These are phyloP conservation scores for Scolopax bukidnonensis DNA, from an alignment of 2,797 vertebrate species.

Conservation along the genomic window DNA sequence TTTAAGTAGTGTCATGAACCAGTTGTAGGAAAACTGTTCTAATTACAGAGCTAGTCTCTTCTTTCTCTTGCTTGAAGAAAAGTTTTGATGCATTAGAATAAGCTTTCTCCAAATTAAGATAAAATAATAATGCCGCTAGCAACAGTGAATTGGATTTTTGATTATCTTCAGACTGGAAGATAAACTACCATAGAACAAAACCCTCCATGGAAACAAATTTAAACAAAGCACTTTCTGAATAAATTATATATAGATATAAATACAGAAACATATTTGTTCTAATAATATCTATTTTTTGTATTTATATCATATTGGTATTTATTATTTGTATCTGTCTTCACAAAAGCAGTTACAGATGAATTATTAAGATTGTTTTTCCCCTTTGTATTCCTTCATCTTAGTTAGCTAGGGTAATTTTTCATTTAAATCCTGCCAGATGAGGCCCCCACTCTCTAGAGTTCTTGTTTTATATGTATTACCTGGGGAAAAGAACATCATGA, in stretches of 20 bases:
- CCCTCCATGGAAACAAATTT: not conserved
- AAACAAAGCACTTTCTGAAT: not conserved
- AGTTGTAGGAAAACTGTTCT: not conserved
- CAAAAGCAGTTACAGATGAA: not conserved
- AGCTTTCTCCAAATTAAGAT: conserved; percentile 41
- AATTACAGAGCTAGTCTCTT: not conserved
- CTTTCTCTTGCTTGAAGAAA: not conserved
- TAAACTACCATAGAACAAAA: not conserved
- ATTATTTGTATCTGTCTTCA: not conserved
- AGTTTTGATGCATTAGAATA: not conserved
- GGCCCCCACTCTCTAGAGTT: not conserved
- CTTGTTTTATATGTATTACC: not conserved
- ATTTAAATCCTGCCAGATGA: not conserved
- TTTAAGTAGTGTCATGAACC: not conserved
- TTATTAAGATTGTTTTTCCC: not conserved
- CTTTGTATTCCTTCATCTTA: not conserved
- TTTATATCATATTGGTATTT: not conserved
- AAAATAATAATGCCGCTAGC: conserved; percentile 9
- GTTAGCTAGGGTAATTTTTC: not conserved
- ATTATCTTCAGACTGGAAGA: conserved; percentile 14
- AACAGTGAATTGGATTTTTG: not conserved
- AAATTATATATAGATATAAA: not conserved
- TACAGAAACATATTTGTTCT: not conserved
- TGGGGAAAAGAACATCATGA: not conserved
- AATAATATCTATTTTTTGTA: not conserved